These are phyloP conservation scores for Microctonus brassicae DNA, from an alignment of 2,888 invertebrate species.

Conservation along the genomic window DNA sequence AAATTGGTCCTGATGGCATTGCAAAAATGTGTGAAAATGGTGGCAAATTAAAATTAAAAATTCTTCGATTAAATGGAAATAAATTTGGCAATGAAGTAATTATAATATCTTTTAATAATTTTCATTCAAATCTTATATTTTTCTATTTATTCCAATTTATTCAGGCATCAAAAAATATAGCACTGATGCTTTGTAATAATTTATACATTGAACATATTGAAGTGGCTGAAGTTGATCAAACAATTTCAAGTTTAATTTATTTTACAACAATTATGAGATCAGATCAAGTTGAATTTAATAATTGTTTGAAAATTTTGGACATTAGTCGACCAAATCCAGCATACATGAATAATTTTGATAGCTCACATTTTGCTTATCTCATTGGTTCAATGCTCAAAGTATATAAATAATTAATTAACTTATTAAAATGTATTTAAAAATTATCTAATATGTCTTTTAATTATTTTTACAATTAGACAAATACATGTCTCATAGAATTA, in stretches of 20 bases:
- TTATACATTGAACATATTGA: constrained; percentile 71
- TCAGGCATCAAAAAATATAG: constrained; percentile 72
- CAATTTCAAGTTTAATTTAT: constrained; percentile 72
- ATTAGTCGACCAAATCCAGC: constrained; percentile 67
- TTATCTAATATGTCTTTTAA: background rate
- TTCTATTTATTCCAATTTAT: constrained; percentile 22
- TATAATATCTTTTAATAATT: background rate
- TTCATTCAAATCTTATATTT: background rate
- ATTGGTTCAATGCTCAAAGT: constrained; percentile 66
- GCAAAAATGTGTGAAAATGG: constrained; percentile 50
- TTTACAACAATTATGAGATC: constrained; percentile 71
- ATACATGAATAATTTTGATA: constrained; percentile 55
- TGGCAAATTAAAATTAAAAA: constrained; percentile 69
- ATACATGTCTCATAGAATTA: constrained; percentile 71
- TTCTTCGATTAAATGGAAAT: constrained; percentile 74
- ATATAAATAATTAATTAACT: constrained; percentile 16
- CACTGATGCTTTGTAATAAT: constrained; percentile 71
- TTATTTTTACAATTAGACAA: constrained; percentile 59
- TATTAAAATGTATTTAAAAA: background rate
- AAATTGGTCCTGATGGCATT: constrained; percentile 71
- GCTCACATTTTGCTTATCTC: constrained; percentile 57
- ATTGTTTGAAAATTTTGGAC: constrained; percentile 64
- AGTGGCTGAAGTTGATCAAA: constrained; percentile 74
- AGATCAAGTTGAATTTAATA: constrained; percentile 62
- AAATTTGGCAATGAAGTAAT: constrained; percentile 71